Conservation (phyloP, 2,797 vertebrate species). For the Labroides dimidiatus region DNA sequence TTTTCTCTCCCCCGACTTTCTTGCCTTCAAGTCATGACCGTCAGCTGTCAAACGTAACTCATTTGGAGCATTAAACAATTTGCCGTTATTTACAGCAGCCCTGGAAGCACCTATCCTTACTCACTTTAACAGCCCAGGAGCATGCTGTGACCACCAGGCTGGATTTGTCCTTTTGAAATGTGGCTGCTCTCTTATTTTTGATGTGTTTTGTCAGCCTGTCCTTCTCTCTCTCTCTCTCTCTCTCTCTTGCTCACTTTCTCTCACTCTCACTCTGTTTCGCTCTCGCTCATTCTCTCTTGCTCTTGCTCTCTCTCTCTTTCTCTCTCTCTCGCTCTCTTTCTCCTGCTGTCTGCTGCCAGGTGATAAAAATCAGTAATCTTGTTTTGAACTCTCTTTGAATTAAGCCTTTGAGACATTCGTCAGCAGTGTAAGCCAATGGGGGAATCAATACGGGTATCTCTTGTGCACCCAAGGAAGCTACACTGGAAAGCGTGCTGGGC, state of each 20-base stretch:
- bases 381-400: constrained; percentile 84
- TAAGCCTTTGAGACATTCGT: constrained; percentile 84
- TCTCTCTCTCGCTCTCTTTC: constrained; percentile 19
- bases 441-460: constrained; percentile 78
- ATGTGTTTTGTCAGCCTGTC: constrained; percentile 52
- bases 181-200: constrained; percentile 58
- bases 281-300: constrained; percentile 23
- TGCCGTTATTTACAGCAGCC: constrained; percentile 76
- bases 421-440: constrained; percentile 78
- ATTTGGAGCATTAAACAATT: constrained; percentile 78
- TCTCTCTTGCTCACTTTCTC: constrained; percentile 19
- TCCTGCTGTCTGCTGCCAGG: constrained; percentile 66
- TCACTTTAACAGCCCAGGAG: constrained; percentile 53
- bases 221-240: constrained; percentile 16
- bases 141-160: constrained; percentile 50
- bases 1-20: constrained; percentile 43
- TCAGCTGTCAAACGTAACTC: constrained; percentile 72
- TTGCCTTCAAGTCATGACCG: constrained; percentile 58
- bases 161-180: constrained; percentile 65
- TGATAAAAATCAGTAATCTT: constrained; percentile 86
- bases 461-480: constrained; percentile 71
- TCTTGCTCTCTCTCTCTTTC: constrained; percentile 25
- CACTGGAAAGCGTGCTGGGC: constrained; percentile 53
- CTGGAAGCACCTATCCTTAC: constrained; percentile 52
- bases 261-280: no score